phyloP scores from a whole-genome alignment of 2,113 vertebrate genomes.

The Puffinus mauretanicus region DNA sequence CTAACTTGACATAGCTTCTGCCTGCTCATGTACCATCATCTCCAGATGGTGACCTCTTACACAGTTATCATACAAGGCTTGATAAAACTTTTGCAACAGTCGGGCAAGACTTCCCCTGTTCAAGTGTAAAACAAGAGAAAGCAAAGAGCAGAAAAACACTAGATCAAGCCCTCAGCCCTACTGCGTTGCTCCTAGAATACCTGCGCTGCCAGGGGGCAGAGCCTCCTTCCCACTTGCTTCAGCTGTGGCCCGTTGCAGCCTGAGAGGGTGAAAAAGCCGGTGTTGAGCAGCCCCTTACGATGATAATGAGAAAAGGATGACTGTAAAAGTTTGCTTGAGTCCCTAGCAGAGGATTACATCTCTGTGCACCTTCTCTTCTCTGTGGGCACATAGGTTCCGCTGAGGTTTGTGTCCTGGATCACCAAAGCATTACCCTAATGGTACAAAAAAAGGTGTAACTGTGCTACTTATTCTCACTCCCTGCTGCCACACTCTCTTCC shows the following conservation, averaged over 20 bases:
- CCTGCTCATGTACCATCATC: not conserved
- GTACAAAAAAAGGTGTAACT: too few species aligned
- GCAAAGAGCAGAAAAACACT: not conserved
- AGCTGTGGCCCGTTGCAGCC: not conserved
- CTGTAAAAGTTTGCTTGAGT: not conserved
- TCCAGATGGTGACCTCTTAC: not conserved
- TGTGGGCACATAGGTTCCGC: accelerated
- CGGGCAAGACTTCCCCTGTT: not conserved
- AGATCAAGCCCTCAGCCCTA: not conserved
- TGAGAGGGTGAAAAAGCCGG: not conserved
- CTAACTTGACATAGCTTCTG: not conserved
- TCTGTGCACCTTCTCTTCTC: not conserved
- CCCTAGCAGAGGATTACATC: not conserved
- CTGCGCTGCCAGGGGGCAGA: not conserved
- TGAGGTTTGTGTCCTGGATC: not conserved
- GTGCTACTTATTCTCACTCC: not conserved
- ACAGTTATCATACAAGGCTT: not conserved
- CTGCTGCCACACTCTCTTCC: not conserved
- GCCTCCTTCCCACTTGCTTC: not conserved
- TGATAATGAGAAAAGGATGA: not conserved
- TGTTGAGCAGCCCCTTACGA: not conserved
- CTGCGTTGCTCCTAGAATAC: not conserved
- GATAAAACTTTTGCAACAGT: not conserved
- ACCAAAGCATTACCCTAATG: not conserved
- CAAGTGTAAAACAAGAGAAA: not conserved